These are phyloP conservation scores for Mylabris phalerata DNA, from an alignment of 1,140 invertebrate species.

Conservation along the genomic window DNA sequence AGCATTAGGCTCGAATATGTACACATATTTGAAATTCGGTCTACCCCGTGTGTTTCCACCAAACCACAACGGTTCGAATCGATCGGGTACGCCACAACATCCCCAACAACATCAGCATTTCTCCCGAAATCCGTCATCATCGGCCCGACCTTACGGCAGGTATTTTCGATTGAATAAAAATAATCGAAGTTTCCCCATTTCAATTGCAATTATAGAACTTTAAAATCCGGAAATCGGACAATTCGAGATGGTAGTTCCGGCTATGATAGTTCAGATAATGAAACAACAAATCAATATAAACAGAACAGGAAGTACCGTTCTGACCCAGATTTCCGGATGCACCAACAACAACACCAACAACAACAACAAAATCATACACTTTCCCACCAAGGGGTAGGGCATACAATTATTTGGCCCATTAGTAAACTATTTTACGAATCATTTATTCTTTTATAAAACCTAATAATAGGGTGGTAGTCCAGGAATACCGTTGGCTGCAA, in stretches of 20 bases:
- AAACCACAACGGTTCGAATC: conserved; percentile 53
- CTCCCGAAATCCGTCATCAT: conserved; percentile 24
- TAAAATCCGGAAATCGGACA: conserved; percentile 40
- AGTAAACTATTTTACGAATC: too few relatives aligned
- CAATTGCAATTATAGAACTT: conserved; percentile 29
- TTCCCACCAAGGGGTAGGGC: conserved; percentile 45
- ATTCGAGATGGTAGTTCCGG: conserved; percentile 67
- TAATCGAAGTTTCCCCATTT: neutral
- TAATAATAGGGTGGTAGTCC: conserved; percentile 13
- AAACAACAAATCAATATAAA: conserved; percentile 56
- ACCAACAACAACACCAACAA: conserved; percentile 44
- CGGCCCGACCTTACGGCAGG: conserved; percentile 32
- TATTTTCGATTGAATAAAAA: conserved; percentile 9
- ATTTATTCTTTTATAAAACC: neutral
- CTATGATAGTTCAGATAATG: conserved; percentile 76
- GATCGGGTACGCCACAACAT: conserved; percentile 49
- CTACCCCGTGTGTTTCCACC: conserved; percentile 84
- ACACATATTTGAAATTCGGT: conserved; percentile 89
- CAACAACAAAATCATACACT: conserved; percentile 38
- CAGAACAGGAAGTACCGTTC: conserved; percentile 62
- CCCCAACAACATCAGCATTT: conserved; percentile 25
- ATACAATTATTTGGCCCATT: neutral
- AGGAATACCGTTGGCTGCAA: conserved; percentile 47
- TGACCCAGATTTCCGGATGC: conserved; percentile 73
- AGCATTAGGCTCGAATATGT: conserved; percentile 80